Percentiles rank a stretch among this genome's conserved stretches.
phyloP scores from a whole-genome alignment of 2,888 invertebrate genomes.

The Nemotelus pantherinus region DNA sequence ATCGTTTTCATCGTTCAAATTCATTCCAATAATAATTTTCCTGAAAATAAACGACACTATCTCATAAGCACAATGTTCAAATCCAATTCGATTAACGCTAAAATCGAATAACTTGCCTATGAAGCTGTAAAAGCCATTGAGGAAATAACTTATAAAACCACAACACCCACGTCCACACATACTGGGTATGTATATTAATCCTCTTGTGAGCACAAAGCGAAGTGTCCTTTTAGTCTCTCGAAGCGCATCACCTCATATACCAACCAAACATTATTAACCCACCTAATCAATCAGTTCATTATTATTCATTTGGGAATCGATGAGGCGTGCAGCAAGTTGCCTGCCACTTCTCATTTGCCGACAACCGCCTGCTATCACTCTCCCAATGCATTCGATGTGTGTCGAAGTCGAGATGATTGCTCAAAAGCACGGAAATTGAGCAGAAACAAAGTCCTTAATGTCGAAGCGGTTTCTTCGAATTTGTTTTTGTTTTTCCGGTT shows the following conservation, averaged over 20 bases:
- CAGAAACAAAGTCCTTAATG: slow-evolving; percentile 44
- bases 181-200: slow-evolving; percentile 11
- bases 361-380: not conserved
- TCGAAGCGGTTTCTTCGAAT: slow-evolving; percentile 19
- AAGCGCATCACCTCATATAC: not conserved
- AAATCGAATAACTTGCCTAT: slow-evolving; percentile 2
- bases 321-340: not conserved
- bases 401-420: slow-evolving; percentile 36
- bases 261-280: slow-evolving; percentile 32
- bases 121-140: slow-evolving; percentile 28
- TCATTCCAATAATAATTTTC: too few relatives aligned
- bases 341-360: not conserved
- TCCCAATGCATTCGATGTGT: not conserved
- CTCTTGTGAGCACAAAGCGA: slow-evolving; percentile 23
- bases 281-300: slow-evolving; percentile 43
- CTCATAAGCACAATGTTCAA: not conserved
- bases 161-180: too few relatives aligned
- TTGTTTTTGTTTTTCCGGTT: slow-evolving; percentile 29
- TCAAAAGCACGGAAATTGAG: slow-evolving; percentile 45
- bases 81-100: not conserved
- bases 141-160: not conserved
- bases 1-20: too few relatives aligned
- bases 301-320: slow-evolving; percentile 42
- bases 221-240: slow-evolving; percentile 10
- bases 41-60: not conserved